Conservation (phyloP, 2,888 invertebrate genomes). For the Oscheius sp. region DNA sequence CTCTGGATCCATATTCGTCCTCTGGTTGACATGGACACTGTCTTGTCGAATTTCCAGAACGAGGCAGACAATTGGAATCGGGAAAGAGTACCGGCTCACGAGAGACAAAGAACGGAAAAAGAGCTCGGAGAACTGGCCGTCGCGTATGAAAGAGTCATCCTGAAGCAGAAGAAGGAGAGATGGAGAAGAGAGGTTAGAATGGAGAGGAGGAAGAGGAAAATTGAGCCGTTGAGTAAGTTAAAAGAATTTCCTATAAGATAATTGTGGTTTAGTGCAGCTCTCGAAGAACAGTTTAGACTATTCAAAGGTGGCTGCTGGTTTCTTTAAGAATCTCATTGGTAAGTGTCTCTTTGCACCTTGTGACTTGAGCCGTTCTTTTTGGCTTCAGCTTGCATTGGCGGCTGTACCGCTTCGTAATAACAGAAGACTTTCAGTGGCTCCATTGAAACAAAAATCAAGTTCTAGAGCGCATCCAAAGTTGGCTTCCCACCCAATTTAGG, state of each 20-base stretch:
- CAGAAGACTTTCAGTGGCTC: too few relatives aligned
- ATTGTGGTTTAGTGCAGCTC: conserved; percentile 7
- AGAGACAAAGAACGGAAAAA: conserved; percentile 15
- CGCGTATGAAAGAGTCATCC: conserved; percentile 6
- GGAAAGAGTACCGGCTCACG: background rate
- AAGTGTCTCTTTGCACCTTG: background rate
- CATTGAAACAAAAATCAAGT: too few relatives aligned
- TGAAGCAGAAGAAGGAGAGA: conserved; percentile 8
- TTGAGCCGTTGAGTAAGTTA: conserved; percentile 25
- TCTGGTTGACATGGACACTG: conserved; percentile 3
- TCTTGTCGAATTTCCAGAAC: conserved; percentile 15
- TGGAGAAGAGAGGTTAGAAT: conserved; percentile 4
- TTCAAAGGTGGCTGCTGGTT: conserved; percentile 12
- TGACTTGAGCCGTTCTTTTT: too few relatives aligned
- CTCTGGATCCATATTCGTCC: too few relatives aligned
- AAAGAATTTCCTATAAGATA: background rate
- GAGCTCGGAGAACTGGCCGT: conserved; percentile 2
- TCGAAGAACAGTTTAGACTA: conserved; percentile 14
- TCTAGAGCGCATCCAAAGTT: too few relatives aligned
- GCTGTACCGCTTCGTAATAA: too few relatives aligned
- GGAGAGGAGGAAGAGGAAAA: conserved; percentile 15
- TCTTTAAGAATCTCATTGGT: conserved; percentile 11
- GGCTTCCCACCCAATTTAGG: too few relatives aligned
- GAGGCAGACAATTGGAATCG: conserved; percentile 2
- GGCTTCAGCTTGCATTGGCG: too few relatives aligned